These are phyloP conservation scores for Sylvia atricapilla DNA, from an alignment of 2,113 vertebrate species.

Conservation along the genomic window DNA sequence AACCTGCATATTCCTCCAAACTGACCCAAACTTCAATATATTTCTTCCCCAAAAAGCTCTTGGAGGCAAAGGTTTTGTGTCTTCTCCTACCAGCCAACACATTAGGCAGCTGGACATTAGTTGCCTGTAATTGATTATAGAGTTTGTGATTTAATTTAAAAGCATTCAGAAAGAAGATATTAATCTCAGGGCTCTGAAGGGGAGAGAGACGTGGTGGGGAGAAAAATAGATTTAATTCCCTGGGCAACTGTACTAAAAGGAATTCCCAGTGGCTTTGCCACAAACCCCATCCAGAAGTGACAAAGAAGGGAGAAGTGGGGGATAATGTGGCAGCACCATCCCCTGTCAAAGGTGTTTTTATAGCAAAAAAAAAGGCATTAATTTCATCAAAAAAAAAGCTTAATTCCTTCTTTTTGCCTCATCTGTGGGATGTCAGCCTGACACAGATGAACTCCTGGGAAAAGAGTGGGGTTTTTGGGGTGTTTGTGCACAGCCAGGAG, in stretches of 20 bases:
- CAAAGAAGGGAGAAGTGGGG: background rate
- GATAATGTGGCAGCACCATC: background rate
- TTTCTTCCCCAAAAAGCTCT: background rate
- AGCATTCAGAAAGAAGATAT: constrained; percentile 45
- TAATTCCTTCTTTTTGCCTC: background rate
- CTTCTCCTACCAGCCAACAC: background rate
- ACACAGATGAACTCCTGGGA: background rate
- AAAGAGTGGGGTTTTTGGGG: background rate
- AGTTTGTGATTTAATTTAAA: constrained; percentile 62
- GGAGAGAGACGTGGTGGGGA: background rate
- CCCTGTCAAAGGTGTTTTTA: background rate
- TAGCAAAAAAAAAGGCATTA: background rate
- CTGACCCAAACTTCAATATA: background rate
- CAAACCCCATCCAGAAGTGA: background rate
- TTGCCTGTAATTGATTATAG: constrained; percentile 48
- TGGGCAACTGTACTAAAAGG: constrained; percentile 19
- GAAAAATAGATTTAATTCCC: constrained; percentile 28
- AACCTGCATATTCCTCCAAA: background rate
- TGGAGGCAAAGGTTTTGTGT: background rate
- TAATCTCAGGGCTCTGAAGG: constrained; percentile 39
- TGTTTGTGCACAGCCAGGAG: background rate
- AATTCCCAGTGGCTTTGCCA: constrained; percentile 20
- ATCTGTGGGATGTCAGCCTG: accelerated
- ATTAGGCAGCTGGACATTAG: constrained; percentile 23
- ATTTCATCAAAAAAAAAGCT: accelerated